Percentiles rank a stretch among this genome's conserved stretches.
phyloP scores from a whole-genome alignment of 92 coral and sea anemone species.

The Muricea muricata region DNA sequence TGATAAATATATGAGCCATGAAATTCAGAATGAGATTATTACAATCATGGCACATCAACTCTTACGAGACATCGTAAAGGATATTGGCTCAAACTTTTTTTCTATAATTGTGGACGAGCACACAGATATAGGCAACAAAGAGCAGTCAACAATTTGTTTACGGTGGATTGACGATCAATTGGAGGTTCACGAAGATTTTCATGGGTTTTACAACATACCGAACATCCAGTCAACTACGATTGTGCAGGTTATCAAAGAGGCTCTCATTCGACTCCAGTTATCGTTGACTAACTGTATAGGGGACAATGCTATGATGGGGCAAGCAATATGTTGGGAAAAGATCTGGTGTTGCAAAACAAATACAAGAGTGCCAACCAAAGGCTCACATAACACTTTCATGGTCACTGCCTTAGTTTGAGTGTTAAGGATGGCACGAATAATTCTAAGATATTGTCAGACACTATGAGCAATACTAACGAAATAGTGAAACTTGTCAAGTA shows the following conservation, averaged over 20 bases:
- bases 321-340: slow-evolving; percentile 58
- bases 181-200: slow-evolving; percentile 46
- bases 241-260: too few relatives aligned
- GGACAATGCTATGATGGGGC: slow-evolving; percentile 74
- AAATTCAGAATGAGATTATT: slow-evolving; percentile 51
- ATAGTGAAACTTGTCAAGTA: slow-evolving; percentile 61
- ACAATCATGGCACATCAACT: slow-evolving; percentile 43
- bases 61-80: slow-evolving; percentile 37
- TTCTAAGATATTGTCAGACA: slow-evolving; percentile 62
- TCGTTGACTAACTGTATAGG: slow-evolving; percentile 15
- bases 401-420: not conserved
- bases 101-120: slow-evolving; percentile 50
- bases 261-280: slow-evolving; percentile 36
- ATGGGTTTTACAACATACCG: slow-evolving; percentile 49
- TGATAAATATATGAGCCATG: slow-evolving; percentile 49
- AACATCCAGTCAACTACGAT: too few relatives aligned
- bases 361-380: slow-evolving; percentile 47
- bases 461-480: slow-evolving; percentile 64
- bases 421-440: slow-evolving; percentile 62
- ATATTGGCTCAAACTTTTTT: slow-evolving; percentile 38
- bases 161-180: slow-evolving; percentile 48
- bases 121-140: slow-evolving; percentile 30
- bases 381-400: slow-evolving; percentile 55
- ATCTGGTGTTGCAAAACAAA: slow-evolving; percentile 30
- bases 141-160: slow-evolving; percentile 50